A percentile compares a stretch with the other conserved stretches of the same genome.
Evolutionary conservation across 2,113 vertebrate species (phyloP).

Genomic region (Megaceryle torquata): DNA sequence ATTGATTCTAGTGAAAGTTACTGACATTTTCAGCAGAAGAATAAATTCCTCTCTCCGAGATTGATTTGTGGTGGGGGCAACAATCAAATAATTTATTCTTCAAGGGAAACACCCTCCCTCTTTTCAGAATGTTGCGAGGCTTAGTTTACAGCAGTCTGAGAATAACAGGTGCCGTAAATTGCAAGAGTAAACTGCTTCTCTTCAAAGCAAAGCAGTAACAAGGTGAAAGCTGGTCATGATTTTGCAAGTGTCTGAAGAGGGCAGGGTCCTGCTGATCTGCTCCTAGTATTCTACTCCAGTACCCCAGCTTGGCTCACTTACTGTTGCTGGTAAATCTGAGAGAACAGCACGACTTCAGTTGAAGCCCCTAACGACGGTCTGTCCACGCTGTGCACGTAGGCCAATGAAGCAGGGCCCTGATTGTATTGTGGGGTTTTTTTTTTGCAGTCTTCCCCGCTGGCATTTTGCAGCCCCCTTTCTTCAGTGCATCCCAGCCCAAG

Average conservation of each 20-base stretch:
- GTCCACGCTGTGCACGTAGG: neutral
- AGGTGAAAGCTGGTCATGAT: neutral
- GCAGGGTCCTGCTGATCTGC: neutral
- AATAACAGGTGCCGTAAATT: neutral
- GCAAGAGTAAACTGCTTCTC: neutral
- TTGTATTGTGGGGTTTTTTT: neutral
- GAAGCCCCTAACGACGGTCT: neutral
- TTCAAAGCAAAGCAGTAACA: neutral
- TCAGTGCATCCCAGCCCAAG: slow-evolving; percentile 86
- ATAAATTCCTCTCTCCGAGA: neutral
- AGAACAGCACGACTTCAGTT: neutral
- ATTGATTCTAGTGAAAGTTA: neutral
- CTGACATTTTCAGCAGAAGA: neutral
- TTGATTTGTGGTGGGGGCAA: neutral
- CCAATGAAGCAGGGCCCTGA: neutral
- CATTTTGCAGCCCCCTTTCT: slow-evolving; percentile 95
- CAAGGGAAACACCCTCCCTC: neutral
- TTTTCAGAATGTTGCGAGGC: neutral
- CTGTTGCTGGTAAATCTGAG: neutral
- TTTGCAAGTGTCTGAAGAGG: neutral
- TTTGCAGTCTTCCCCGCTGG: slow-evolving; percentile 91
- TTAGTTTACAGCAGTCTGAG: neutral
- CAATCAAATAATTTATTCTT: neutral
- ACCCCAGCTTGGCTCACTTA: neutral
- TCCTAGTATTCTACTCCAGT: neutral